These are phyloP conservation scores for Paramormyrops hopkinsi DNA, from an alignment of 2,797 vertebrate genomes.

Conservation along the genomic window DNA sequence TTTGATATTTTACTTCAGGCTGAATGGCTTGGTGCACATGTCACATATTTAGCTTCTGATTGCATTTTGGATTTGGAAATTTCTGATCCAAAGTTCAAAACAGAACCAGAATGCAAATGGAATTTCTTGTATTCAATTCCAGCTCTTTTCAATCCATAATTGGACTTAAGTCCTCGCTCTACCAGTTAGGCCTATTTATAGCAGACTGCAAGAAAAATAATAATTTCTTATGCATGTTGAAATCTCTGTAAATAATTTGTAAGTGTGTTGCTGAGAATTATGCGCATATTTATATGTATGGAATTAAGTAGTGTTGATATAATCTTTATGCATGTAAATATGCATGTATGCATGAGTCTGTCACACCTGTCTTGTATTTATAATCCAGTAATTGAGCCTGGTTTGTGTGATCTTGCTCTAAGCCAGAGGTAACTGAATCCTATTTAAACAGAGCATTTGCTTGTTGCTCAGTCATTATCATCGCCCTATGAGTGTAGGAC, in stretches of 20 bases:
- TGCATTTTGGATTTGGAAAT: background rate
- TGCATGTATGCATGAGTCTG: background rate
- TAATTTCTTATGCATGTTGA: background rate
- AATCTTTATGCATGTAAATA: background rate
- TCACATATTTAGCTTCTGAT: background rate
- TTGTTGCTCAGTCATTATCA: background rate
- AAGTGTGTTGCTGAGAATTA: background rate
- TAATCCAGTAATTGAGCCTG: background rate
- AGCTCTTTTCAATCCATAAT: background rate
- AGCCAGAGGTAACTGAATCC: background rate
- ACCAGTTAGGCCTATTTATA: background rate
- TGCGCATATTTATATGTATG: background rate
- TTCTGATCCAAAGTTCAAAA: background rate
- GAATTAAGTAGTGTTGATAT: background rate
- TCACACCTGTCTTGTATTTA: background rate
- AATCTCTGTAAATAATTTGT: conserved; percentile 3
- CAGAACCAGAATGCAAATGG: background rate
- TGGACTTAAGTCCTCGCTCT: background rate
- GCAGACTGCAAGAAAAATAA: background rate
- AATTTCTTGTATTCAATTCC: background rate
- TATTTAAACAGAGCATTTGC: background rate
- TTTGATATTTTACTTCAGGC: background rate
- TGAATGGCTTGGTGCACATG: background rate
- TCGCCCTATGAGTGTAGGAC: background rate
- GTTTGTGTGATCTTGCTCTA: background rate